Evolutionary conservation across 1,140 invertebrate genomes (phyloP).

Genomic region (Cydia splendana): DNA sequence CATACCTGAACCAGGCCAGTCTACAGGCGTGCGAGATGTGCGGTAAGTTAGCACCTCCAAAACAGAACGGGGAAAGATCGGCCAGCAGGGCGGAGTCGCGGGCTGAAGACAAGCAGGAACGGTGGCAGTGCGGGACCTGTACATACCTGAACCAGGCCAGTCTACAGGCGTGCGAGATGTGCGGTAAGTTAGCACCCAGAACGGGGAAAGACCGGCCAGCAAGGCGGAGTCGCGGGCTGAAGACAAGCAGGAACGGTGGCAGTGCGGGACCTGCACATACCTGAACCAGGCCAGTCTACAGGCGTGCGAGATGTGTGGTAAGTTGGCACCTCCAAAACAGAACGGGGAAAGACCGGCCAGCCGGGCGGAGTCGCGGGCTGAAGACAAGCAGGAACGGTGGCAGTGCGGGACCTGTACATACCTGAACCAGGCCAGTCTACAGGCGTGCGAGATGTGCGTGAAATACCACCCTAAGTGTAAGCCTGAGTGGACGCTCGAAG

Average conservation of each 20-base stretch:
- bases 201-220: slow-evolving; percentile 51
- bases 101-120: slow-evolving; percentile 44
- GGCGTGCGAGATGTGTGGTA: slow-evolving; percentile 88
- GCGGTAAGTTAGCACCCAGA: slow-evolving; percentile 64
- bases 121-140: slow-evolving; percentile 87
- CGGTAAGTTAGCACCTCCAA: slow-evolving; percentile 51
- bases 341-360: slow-evolving; percentile 54
- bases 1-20: slow-evolving; percentile 82
- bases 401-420: slow-evolving; percentile 87
- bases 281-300: slow-evolving; percentile 80
- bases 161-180: slow-evolving; percentile 88
- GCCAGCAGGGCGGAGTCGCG: slow-evolving; percentile 40
- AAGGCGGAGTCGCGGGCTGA: slow-evolving; percentile 35
- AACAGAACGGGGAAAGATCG: slow-evolving; percentile 52
- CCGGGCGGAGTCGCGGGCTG: slow-evolving; percentile 35
- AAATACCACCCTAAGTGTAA: too few relatives aligned
- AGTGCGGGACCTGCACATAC: slow-evolving; percentile 87
- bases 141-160: slow-evolving; percentile 84
- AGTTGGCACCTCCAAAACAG: slow-evolving; percentile 43
- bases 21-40: slow-evolving; percentile 89
- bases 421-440: slow-evolving; percentile 80
- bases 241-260: slow-evolving; percentile 79
- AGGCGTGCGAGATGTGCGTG: slow-evolving; percentile 89
- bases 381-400: slow-evolving; percentile 78
- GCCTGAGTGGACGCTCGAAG: too few relatives aligned